These are phyloP conservation scores for Mylabris sibirica DNA, from an alignment of 2,888 invertebrate species.

Conservation along the genomic window DNA sequence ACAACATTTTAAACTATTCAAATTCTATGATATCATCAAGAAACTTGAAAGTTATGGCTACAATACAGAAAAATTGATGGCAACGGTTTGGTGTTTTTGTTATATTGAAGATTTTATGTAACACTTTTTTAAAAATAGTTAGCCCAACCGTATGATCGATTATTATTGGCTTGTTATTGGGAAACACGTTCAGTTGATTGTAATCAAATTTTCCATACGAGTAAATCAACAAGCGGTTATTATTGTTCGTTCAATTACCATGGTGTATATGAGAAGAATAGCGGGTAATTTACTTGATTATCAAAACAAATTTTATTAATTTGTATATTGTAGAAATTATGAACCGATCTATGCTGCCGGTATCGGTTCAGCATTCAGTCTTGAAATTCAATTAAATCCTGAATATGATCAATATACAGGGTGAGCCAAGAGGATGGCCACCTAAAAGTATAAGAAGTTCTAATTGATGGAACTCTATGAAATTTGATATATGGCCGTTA, in stretches of 20 bases:
- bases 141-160: conserved; percentile 25
- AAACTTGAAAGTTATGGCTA: conserved; percentile 24
- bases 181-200: conserved; percentile 23
- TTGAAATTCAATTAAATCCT: conserved; percentile 18
- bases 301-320: neutral
- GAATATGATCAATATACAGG: conserved; percentile 27
- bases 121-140: conserved; percentile 19
- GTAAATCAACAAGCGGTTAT: conserved; percentile 28
- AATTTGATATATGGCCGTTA: too few relatives aligned
- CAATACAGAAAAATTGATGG: conserved; percentile 30
- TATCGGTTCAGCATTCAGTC: conserved; percentile 26
- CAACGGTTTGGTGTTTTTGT: conserved; percentile 8
- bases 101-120: neutral
- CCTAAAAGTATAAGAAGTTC: too few relatives aligned
- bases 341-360: conserved; percentile 21
- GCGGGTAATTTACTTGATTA: neutral
- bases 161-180: conserved; percentile 27
- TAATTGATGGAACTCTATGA: too few relatives aligned
- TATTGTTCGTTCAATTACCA: conserved; percentile 35
- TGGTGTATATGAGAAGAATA: conserved; percentile 6
- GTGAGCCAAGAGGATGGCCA: too few relatives aligned
- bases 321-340: neutral
- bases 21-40: conserved; percentile 14
- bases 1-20: conserved; percentile 13
- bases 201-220: conserved; percentile 17